phyloP scores from a whole-genome alignment of 2,888 invertebrate species.

The Drosophila sordidapex region DNA sequence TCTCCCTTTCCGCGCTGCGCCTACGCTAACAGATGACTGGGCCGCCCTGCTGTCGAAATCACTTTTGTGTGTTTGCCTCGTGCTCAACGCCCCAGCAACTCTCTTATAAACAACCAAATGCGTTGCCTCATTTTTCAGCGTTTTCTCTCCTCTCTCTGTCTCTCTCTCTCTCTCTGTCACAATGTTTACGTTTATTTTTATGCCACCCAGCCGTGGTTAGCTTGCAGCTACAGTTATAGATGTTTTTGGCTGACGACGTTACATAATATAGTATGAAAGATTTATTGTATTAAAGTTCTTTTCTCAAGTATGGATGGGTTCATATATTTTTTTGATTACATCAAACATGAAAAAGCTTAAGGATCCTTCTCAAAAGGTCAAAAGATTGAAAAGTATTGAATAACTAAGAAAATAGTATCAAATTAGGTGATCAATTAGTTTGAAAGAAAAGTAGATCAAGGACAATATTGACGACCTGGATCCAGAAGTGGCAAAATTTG shows the following conservation, averaged over 20 bases:
- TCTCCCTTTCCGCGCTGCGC: neutral
- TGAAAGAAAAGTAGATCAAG: too few relatives aligned
- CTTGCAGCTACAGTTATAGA: neutral
- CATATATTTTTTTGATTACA: too few relatives aligned
- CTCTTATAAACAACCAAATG: slow-evolving; percentile 32
- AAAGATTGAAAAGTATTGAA: neutral
- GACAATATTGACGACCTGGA: too few relatives aligned
- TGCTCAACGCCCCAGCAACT: slow-evolving; percentile 50
- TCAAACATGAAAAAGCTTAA: neutral
- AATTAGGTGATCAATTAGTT: too few relatives aligned
- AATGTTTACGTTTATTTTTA: slow-evolving; percentile 11
- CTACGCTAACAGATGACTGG: slow-evolving; percentile 50
- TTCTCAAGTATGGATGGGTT: neutral
- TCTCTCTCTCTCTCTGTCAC: neutral
- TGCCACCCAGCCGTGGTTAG: neutral
- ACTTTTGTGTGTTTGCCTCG: slow-evolving; percentile 72
- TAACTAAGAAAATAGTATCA: neutral
- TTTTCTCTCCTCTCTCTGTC: slow-evolving; percentile 1
- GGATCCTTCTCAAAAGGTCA: neutral
- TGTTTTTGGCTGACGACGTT: neutral
- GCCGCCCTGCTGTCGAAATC: slow-evolving; percentile 68
- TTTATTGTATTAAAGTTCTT: neutral
- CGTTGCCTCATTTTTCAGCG: slow-evolving; percentile 56
- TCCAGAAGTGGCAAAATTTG: too few relatives aligned
- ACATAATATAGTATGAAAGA: neutral